A percentile compares a stretch with the other conserved stretches of the same genome.
These are phyloP conservation scores for Ditula angustiorana DNA, from an alignment of 2,888 invertebrate genomes.

Conservation along the genomic window DNA sequence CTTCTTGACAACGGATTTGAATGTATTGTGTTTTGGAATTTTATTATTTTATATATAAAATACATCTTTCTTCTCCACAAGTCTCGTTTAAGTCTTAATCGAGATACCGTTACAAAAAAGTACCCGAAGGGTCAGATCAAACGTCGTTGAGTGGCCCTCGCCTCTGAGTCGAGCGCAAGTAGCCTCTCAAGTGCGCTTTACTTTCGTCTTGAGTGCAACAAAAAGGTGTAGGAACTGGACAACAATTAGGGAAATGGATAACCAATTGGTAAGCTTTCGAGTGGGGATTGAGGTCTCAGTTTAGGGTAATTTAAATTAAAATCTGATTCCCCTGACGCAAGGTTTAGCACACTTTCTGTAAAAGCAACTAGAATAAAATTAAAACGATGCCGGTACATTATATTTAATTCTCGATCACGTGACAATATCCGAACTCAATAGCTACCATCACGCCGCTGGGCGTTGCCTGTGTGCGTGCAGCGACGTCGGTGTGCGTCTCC, in stretches of 20 bases:
- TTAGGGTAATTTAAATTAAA: not conserved
- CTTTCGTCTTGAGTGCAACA: not conserved
- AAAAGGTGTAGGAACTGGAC: conserved; percentile 20
- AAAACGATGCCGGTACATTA: no score
- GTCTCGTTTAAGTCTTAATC: conserved; percentile 16
- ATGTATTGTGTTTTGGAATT: not conserved
- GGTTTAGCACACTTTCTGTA: no score
- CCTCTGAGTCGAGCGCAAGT: conserved; percentile 11
- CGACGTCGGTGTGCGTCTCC: no score
- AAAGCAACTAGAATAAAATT: no score
- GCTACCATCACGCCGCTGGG: no score
- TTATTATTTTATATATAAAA: not conserved
- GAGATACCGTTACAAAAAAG: conserved; percentile 22
- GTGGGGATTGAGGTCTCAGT: not conserved
- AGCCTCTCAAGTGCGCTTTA: conserved; percentile 9
- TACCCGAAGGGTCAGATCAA: conserved; percentile 21
- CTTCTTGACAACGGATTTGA: not conserved
- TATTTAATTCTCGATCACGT: no score
- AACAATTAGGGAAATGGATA: conserved; percentile 10
- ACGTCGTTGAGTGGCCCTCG: conserved; percentile 33
- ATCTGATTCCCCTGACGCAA: no score
- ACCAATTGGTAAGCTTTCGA: not conserved
- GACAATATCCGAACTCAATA: no score
- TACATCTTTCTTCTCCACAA: not conserved
- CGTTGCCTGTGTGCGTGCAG: no score